Evolutionary conservation across 1,140 invertebrate species (phyloP).

Genomic region (Drosophila pandora): DNA sequence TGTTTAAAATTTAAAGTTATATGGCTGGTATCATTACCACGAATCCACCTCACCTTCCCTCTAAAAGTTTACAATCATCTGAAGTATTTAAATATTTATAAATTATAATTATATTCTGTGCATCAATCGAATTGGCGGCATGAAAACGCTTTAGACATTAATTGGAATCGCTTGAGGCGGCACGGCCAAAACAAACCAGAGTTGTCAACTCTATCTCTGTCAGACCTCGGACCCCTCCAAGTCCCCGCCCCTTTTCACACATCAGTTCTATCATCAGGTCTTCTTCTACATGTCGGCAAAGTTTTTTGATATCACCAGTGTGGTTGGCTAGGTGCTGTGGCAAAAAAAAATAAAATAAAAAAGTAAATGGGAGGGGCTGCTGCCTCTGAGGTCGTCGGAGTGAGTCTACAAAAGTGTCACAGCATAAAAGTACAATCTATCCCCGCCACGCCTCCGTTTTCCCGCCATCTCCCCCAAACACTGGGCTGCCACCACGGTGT

Average conservation of each 20-base stretch:
- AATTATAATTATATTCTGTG: slow-evolving; percentile 60
- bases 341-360: slow-evolving; percentile 1
- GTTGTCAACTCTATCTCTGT: slow-evolving; percentile 40
- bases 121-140: slow-evolving; percentile 62
- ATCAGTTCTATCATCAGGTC: slow-evolving; percentile 51
- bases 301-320: slow-evolving; percentile 71
- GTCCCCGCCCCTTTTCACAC: slow-evolving; percentile 32
- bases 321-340: slow-evolving; percentile 39
- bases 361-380: neutral
- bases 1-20: slow-evolving; percentile 6
- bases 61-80: neutral
- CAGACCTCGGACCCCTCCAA: slow-evolving; percentile 6
- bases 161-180: slow-evolving; percentile 51
- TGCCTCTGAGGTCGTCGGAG: slow-evolving; percentile 24
- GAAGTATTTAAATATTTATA: slow-evolving; percentile 38
- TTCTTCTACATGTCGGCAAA: slow-evolving; percentile 66
- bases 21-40: neutral
- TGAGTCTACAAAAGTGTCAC: slow-evolving; percentile 69
- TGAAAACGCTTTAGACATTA: slow-evolving; percentile 67
- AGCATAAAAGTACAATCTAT: slow-evolving; percentile 72
- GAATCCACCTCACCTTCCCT: neutral
- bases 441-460: slow-evolving; percentile 14
- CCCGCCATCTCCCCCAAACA: neutral
- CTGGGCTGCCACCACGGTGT: slow-evolving; percentile 20
- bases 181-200: slow-evolving; percentile 36